phyloP scores from a whole-genome alignment of 2,888 invertebrate species.

The Agrochola macilenta region DNA sequence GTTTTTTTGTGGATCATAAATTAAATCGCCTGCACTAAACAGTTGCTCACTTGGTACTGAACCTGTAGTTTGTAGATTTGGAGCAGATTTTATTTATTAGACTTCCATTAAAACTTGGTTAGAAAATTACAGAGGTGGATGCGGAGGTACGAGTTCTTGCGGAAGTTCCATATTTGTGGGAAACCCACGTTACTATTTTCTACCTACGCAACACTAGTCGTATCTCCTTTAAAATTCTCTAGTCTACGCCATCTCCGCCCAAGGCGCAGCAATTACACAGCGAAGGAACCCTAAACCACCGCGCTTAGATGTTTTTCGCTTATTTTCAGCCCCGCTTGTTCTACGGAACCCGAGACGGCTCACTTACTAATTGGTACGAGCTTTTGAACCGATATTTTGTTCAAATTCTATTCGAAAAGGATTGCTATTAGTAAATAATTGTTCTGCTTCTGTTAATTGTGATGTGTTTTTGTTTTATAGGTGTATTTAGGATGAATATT shows the following conservation, averaged over 20 bases:
- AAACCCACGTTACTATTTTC: too few relatives aligned
- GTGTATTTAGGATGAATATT: not conserved
- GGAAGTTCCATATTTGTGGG: too few relatives aligned
- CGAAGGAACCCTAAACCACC: conserved; percentile 82
- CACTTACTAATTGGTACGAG: conserved; percentile 86
- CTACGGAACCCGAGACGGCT: conserved; percentile 80
- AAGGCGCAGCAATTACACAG: conserved; percentile 84
- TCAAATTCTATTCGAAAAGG: conserved; percentile 71
- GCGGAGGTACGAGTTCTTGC: too few relatives aligned
- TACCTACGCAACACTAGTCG: conserved; percentile 4
- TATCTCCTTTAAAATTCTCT: conserved; percentile 29
- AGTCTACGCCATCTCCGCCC: conserved; percentile 73
- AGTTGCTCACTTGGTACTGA: too few relatives aligned
- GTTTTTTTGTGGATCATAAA: too few relatives aligned
- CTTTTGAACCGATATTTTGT: conserved; percentile 75
- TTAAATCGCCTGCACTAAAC: too few relatives aligned
- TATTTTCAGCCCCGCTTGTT: conserved; percentile 79
- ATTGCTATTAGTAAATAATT: conserved; percentile 69
- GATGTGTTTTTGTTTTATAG: conserved; percentile 10
- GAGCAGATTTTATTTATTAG: too few relatives aligned
- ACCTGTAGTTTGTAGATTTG: too few relatives aligned
- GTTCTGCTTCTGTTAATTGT: conserved; percentile 54
- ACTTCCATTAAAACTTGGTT: too few relatives aligned
- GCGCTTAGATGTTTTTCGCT: conserved; percentile 85
- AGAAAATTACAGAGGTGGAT: too few relatives aligned